These are phyloP conservation scores for Acanthisitta chloris DNA, from an alignment of 2,113 vertebrate species.

Conservation along the genomic window DNA sequence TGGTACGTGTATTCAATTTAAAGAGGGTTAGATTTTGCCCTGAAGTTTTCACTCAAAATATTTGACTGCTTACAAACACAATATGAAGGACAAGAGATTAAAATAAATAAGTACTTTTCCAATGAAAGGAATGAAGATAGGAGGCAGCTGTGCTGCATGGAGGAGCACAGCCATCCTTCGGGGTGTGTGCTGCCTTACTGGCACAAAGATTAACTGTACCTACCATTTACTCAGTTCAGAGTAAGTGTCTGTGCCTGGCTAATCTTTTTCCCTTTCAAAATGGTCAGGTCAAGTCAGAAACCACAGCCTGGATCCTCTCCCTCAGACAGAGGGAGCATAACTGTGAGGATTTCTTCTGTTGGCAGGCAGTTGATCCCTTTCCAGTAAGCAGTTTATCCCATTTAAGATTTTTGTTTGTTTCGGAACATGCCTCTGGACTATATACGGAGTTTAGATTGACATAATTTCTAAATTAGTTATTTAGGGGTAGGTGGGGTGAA, in stretches of 20 bases:
- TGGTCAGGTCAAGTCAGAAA: not conserved
- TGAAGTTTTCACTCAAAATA: constrained; percentile 22
- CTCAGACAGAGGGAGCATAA: not conserved
- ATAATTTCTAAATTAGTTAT: not conserved
- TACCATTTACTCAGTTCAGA: not conserved
- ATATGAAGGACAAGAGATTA: not conserved
- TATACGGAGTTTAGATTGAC: not conserved
- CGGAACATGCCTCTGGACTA: not conserved
- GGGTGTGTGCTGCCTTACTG: constrained; percentile 15
- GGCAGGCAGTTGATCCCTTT: not conserved
- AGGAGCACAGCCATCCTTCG: not conserved
- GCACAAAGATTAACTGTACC: not conserved
- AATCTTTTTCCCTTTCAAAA: not conserved
- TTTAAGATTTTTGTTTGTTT: constrained; percentile 3
- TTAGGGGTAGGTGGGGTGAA: not conserved
- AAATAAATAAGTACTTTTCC: constrained; percentile 12
- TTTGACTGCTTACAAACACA: not conserved
- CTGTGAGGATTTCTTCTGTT: not conserved
- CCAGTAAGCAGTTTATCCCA: constrained; percentile 17
- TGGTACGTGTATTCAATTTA: not conserved
- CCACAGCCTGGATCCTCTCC: not conserved
- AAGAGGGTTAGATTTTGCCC: not conserved
- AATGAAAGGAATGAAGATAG: not conserved
- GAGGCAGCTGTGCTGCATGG: not conserved
- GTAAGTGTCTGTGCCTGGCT: not conserved